Percentiles rank a stretch among this genome's conserved stretches.
Conservation (phyloP, 1,140 invertebrate genomes). For the Portunus trituberculatus region DNA sequence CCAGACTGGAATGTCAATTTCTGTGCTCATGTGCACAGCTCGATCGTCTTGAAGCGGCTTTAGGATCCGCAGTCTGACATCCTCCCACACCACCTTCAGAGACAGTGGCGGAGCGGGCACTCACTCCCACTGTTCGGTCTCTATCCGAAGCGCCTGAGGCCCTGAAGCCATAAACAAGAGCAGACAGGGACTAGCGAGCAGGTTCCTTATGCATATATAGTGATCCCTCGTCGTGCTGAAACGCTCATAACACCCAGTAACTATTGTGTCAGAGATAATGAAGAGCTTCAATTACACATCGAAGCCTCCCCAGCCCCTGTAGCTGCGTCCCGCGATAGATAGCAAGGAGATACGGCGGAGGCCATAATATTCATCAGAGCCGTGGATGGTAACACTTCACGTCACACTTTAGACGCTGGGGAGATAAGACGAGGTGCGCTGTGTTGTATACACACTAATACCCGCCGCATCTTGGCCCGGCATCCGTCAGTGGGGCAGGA, state of each 20-base stretch:
- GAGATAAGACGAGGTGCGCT: not conserved
- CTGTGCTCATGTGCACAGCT: too few species aligned
- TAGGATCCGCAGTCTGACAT: too few species aligned
- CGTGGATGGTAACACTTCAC: not conserved
- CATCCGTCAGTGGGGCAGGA: not conserved
- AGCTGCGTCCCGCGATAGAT: not conserved
- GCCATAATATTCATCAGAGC: not conserved
- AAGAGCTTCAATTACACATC: constrained; percentile 12
- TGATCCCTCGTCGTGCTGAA: not conserved
- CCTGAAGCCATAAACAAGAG: not conserved
- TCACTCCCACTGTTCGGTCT: not conserved
- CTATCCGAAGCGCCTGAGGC: not conserved
- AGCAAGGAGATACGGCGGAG: not conserved
- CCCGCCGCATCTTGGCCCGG: not conserved
- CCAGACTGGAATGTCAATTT: too few species aligned
- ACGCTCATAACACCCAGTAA: constrained; percentile 9
- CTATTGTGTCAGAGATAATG: constrained; percentile 13
- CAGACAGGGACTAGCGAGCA: not conserved
- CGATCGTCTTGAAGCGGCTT: too few species aligned
- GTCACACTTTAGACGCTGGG: not conserved
- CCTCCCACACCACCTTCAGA: not conserved
- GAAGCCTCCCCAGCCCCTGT: not conserved
- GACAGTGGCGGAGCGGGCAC: not conserved
- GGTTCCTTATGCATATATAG: constrained; percentile 6
- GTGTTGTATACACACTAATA: not conserved